Percentiles rank a stretch among this genome's conserved stretches.
These are phyloP conservation scores for Polia nebulosa DNA, from an alignment of 2,888 invertebrate genomes.

Conservation along the genomic window DNA sequence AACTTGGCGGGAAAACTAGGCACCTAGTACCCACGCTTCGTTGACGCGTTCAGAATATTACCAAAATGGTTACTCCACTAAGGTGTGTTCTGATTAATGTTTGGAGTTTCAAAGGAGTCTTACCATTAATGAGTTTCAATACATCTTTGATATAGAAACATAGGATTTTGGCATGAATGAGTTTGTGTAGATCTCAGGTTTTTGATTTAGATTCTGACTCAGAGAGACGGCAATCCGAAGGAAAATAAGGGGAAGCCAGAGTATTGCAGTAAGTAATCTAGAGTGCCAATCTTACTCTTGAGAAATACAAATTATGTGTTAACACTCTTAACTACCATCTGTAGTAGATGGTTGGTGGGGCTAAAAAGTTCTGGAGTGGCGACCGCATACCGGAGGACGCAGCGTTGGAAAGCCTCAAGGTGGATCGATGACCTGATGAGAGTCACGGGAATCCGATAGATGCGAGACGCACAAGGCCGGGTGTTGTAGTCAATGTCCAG, in stretches of 20 bases:
- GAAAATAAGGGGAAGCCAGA: not conserved
- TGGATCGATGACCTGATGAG: too few species aligned
- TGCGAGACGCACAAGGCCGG: too few species aligned
- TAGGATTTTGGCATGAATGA: slow-evolving; percentile 14
- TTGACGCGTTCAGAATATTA: slow-evolving; percentile 36
- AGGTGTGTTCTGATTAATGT: slow-evolving; percentile 38
- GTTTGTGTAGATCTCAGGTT: slow-evolving; percentile 19
- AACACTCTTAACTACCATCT: too few species aligned
- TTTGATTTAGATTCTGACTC: slow-evolving; percentile 11
- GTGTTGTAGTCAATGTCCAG: too few species aligned
- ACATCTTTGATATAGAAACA: slow-evolving; percentile 28
- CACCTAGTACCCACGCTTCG: not conserved
- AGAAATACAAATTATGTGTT: not conserved
- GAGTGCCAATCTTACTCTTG: not conserved
- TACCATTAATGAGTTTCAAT: slow-evolving; percentile 31
- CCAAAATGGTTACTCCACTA: slow-evolving; percentile 33
- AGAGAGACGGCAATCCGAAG: not conserved
- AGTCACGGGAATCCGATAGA: too few species aligned
- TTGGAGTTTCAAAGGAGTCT: slow-evolving; percentile 6
- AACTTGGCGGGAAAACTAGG: slow-evolving; percentile 37
- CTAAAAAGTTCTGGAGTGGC: too few species aligned
- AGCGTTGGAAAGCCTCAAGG: too few species aligned
- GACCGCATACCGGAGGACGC: too few species aligned
- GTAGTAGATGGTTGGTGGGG: too few species aligned
- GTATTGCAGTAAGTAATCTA: not conserved